Evolutionary conservation across 2,113 vertebrate species (phyloP), one percentile per base, ranked within the genome.

Genomic region (Hypanus sabinus): DNA sequence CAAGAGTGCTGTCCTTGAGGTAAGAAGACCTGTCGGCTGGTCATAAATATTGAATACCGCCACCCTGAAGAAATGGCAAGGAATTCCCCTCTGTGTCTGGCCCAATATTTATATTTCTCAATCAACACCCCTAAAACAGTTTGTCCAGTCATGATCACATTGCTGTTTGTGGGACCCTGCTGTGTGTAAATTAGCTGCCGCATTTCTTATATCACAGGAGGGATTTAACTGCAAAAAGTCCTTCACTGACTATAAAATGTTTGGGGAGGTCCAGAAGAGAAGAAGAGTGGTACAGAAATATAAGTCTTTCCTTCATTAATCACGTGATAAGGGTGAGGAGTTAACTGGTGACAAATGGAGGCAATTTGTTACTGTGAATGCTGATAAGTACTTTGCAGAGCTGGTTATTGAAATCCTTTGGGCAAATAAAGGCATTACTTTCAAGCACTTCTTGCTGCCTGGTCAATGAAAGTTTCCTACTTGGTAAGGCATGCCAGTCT

Each of bases 381-480:
- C 24, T 60, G 55, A 60, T 60, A 30, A 46, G 2, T 57, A 12
- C 10, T 57, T 87, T 16, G 27, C 55, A 60, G 3, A 0, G 0
- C 30, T 4, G 9, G 22, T 11, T 30, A 30, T 4, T 30, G 57
- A 60, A 87, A 62, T 30, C 55, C 7, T 90, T 65, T 33, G 60
- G 85, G 60, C 1, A 33, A 90, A 65, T 65, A 16, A 65, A 90
- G n/a, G n/a, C 30, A 33, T 20, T 0, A 20, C 8, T 90, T 81
- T n/a, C 5, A 46, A 93, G 20, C 55, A 38, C 3, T 73, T n/a
- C 91, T 70, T 55, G 73, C 76, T 85, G 36, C 18, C 77, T 14
- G 5, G 8, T 33, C 91, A 30, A 24, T 38, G 88, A 77, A 60
- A 80, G 91, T 94, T 38, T 94, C 71, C 79, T 38, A 60, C 90